Percentiles rank a stretch among this genome's conserved stretches.
Conservation (phyloP, 1,140 invertebrate species). For the Cepaea nemoralis region DNA sequence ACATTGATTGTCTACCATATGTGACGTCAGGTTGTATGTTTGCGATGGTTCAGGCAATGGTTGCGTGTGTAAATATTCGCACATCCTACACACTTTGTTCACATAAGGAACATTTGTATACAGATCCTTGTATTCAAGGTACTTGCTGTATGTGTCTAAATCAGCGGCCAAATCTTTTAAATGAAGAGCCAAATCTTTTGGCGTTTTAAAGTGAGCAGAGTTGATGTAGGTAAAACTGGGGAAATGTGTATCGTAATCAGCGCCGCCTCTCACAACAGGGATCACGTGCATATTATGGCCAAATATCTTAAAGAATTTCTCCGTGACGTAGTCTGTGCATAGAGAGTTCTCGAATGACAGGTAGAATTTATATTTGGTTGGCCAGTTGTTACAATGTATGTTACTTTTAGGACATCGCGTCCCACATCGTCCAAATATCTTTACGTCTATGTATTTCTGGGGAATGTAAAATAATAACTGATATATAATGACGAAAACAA, state of each 20-base stretch:
- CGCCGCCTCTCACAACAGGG: constrained; percentile 80
- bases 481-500: too few relatives aligned
- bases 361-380: constrained; percentile 64
- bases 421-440: not conserved
- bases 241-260: constrained; percentile 74
- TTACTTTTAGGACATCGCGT: not conserved
- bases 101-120: not conserved
- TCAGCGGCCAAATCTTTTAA: constrained; percentile 32
- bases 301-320: constrained; percentile 82
- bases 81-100: constrained; percentile 23
- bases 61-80: constrained; percentile 21
- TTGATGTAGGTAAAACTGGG: constrained; percentile 75
- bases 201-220: constrained; percentile 31
- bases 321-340: constrained; percentile 82
- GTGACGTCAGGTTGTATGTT: not conserved
- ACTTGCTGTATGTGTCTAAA: constrained; percentile 31
- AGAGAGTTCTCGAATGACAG: constrained; percentile 77
- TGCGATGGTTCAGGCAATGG: not conserved
- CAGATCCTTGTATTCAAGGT: constrained; percentile 36
- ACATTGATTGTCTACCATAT: not conserved
- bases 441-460: constrained; percentile 20
- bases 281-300: constrained; percentile 72
- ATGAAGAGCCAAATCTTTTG: constrained; percentile 37
- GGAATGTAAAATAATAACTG: too few relatives aligned
- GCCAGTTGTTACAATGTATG: constrained; percentile 4